Evolutionary conservation across 2,797 vertebrate species (phyloP).

Genomic region (Tadarida brasiliensis): DNA sequence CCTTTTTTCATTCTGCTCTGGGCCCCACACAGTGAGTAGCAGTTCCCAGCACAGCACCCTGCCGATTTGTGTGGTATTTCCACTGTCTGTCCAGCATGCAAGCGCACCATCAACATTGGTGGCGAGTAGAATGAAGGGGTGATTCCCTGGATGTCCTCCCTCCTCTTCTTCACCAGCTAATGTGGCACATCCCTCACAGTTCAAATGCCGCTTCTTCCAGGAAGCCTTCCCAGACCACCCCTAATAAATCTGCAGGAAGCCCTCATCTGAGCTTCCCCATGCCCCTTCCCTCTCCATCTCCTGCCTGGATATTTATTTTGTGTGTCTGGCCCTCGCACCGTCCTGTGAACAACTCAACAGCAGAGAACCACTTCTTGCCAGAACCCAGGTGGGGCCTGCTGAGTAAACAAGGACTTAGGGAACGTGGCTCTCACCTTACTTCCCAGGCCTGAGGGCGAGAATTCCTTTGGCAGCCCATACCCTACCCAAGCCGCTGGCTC

Average conservation of each 20-base stretch:
- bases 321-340: too few relatives aligned
- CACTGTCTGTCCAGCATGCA: background rate
- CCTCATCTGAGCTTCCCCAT: background rate
- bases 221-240: background rate
- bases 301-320: background rate
- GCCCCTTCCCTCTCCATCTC: background rate
- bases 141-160: too few relatives aligned
- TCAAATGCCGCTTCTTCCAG: background rate
- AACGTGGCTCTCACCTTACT: background rate
- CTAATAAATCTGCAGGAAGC: background rate
- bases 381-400: background rate
- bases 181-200: rapidly evolving
- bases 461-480: constrained; percentile 52
- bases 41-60: rapidly evolving
- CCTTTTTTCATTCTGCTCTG: background rate
- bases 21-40: background rate
- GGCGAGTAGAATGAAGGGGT: background rate
- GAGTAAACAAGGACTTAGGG: background rate
- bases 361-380: background rate
- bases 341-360: rapidly evolving
- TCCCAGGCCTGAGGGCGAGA: background rate
- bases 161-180: background rate
- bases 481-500: background rate
- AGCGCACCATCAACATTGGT: too few relatives aligned
- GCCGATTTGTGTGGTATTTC: rapidly evolving